Conservation (phyloP, 2,888 invertebrate genomes). For the Epistrophe eligans region DNA sequence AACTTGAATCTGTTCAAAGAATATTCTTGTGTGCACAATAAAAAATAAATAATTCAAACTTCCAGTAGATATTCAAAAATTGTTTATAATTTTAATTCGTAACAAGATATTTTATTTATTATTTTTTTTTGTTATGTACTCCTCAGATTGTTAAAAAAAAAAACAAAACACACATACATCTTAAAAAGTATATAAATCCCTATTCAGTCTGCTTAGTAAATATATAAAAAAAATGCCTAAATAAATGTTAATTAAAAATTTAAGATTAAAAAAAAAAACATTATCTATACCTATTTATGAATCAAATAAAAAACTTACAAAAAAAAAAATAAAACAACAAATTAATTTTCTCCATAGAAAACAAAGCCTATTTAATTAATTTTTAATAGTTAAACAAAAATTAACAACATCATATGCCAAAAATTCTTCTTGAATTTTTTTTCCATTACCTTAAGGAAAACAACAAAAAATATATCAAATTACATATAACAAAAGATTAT, state of each 20-base stretch:
- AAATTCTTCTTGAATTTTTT: constrained; percentile 54
- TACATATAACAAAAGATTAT: constrained; percentile 18
- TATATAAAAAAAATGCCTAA: constrained; percentile 49
- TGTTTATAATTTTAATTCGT: background rate
- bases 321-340: constrained; percentile 14
- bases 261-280: constrained; percentile 1
- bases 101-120: background rate
- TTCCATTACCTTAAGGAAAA: constrained; percentile 55
- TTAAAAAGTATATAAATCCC: constrained; percentile 46
- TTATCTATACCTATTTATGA: constrained; percentile 45
- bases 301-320: constrained; percentile 38
- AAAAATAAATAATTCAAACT: background rate
- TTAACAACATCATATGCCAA: constrained; percentile 63
- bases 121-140: background rate
- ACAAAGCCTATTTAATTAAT: constrained; percentile 40
- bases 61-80: background rate
- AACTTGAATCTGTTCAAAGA: background rate
- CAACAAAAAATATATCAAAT: constrained; percentile 15
- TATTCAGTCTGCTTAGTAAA: constrained; percentile 61
- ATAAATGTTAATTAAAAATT: constrained; percentile 32
- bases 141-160: background rate
- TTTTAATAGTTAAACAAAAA: constrained; percentile 33
- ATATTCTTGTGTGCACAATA: background rate
- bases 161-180: background rate
- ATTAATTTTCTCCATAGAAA: constrained; percentile 58